Conservation (phyloP, 2,113 vertebrate genomes). For the Regulus satrapa region DNA sequence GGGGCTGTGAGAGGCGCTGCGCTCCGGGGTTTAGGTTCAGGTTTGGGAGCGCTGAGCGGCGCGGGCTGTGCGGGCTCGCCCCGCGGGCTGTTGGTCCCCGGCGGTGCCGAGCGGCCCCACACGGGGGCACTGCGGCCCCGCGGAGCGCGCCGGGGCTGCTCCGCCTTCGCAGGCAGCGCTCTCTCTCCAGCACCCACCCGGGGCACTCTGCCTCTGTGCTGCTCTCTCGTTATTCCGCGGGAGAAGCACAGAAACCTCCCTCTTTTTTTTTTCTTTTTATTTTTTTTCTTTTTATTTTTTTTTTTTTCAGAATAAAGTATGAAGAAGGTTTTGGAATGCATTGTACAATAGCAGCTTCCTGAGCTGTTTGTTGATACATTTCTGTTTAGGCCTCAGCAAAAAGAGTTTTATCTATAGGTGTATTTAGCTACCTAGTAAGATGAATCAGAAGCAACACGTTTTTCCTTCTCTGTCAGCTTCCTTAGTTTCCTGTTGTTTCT, state of each 20-base stretch:
- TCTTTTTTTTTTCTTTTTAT: neutral
- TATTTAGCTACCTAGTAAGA: neutral
- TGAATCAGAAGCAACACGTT: neutral
- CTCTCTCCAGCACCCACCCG: accelerated
- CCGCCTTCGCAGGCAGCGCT: accelerated
- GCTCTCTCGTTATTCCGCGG: neutral
- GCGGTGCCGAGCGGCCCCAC: neutral
- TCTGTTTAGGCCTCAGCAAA: neutral
- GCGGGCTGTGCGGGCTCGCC: no score
- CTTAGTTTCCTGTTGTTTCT: neutral
- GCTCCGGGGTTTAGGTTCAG: neutral
- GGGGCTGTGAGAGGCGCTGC: accelerated
- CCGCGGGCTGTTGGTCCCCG: no score
- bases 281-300: no score
- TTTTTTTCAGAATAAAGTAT: neutral
- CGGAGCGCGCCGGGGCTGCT: neutral
- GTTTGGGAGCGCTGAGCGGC: accelerated
- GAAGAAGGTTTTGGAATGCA: neutral
- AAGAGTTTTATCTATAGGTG: neutral
- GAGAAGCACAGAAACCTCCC: neutral
- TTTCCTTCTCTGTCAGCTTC: neutral
- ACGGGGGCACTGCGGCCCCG: neutral
- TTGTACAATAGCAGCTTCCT: neutral
- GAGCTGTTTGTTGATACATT: neutral
- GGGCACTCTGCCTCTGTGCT: no score